Percentiles rank a stretch among this genome's conserved stretches.
These are phyloP conservation scores for Tetrao urogallus DNA, from an alignment of 2,113 vertebrate species.

Conservation along the genomic window DNA sequence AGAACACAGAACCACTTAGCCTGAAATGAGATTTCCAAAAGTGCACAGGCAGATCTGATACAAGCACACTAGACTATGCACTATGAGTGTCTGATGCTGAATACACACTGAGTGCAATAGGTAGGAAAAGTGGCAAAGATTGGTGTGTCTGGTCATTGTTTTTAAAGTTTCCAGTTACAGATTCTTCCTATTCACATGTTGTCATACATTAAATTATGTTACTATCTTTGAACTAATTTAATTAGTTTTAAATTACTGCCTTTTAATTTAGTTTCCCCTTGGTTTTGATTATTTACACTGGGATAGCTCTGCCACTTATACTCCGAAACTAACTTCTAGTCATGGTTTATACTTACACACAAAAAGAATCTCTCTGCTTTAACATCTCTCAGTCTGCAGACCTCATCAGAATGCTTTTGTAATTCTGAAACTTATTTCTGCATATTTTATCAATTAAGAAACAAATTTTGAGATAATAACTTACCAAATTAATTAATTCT, in stretches of 20 bases:
- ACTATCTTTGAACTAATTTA: neutral
- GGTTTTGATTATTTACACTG: neutral
- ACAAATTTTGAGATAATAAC: conserved; percentile 11
- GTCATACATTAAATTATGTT: neutral
- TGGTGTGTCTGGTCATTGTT: neutral
- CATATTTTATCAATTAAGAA: neutral
- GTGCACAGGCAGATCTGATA: neutral
- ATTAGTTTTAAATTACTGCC: neutral
- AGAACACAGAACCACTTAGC: neutral
- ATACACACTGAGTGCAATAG: neutral
- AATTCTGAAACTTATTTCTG: neutral
- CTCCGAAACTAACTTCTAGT: neutral
- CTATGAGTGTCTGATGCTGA: neutral
- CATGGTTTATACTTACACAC: neutral
- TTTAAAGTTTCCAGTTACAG: neutral
- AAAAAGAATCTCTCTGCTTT: neutral
- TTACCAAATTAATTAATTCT: conserved; percentile 11
- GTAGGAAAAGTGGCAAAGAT: neutral
- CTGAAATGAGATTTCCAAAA: neutral
- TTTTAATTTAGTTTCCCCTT: neutral
- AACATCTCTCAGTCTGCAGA: neutral
- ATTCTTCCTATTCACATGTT: neutral
- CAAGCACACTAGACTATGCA: neutral
- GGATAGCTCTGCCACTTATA: neutral
- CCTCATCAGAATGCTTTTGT: neutral